Conservation (phyloP, 2,888 invertebrate genomes). For the Idaea aversata region DNA sequence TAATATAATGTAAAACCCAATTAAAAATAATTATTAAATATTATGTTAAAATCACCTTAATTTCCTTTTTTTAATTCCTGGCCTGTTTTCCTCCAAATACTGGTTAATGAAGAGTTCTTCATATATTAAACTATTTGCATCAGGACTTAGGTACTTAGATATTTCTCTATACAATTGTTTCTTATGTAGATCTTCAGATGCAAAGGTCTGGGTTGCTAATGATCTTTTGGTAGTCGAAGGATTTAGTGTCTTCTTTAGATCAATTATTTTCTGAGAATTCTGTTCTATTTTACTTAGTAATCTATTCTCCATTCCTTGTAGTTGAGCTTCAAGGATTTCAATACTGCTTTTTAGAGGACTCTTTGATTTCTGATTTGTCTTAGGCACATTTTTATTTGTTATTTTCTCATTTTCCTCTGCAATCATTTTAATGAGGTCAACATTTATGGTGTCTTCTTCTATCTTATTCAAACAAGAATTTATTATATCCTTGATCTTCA, state of each 20-base stretch:
- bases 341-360: constrained; percentile 34
- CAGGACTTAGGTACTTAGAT: constrained; percentile 60
- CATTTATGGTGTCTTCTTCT: constrained; percentile 30
- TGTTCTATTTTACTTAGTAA: constrained; percentile 62
- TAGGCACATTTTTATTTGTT: constrained; percentile 8
- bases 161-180: constrained; percentile 61
- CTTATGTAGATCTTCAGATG: constrained; percentile 48
- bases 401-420: constrained; percentile 17
- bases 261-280: constrained; percentile 56
- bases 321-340: constrained; percentile 54
- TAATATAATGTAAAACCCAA: background rate
- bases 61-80: background rate
- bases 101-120: constrained; percentile 69
- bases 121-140: constrained; percentile 57
- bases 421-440: constrained; percentile 22
- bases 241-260: constrained; percentile 44
- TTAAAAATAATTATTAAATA: background rate
- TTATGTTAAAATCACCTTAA: background rate
- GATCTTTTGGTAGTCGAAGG: constrained; percentile 30
- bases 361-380: constrained; percentile 8
- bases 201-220: constrained; percentile 44
- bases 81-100: constrained; percentile 27
- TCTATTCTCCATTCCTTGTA: constrained; percentile 60
- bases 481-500: constrained; percentile 63
- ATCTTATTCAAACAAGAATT: constrained; percentile 56